Evolutionary conservation across 2,113 vertebrate species (phyloP), one percentile per base, ranked within the genome.

Genomic region (Coptodon rendalli): DNA sequence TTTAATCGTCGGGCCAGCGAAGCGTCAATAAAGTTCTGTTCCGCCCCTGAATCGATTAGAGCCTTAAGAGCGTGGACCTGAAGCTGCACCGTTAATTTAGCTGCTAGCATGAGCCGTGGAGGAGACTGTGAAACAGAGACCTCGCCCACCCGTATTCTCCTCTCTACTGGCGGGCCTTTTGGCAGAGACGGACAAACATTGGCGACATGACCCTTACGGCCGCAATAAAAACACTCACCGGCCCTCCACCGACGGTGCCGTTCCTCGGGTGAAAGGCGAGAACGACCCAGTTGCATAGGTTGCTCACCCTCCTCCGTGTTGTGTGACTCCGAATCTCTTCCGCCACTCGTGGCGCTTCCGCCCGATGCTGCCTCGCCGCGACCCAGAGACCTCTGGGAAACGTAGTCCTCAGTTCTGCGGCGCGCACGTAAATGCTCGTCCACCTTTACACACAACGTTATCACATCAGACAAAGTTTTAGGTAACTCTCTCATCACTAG

Each of bases 1-100:
- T 52, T 19, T 0, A 52, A 52, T 2, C 2, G 0, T 52, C 0
- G 3, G 50, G 1, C 1, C 50, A 52, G 50, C 8, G 0, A 52
- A 3, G 4, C 17, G 1, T 52, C 17, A 52, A 52, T 9, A 50
- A 2, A 50, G 3, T 52, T 52, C 0, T 9, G 8, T 52, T 52
- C 50, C 0, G 2, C 17, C 5, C 19, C 19, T 53, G 5, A 53
- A 6, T 53, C 50, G 0, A n/a, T 53, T n/a, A 53, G 19, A 53
- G 5, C 19, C 1, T 53, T 53, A 1, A 53, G 50, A 53, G 3
- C 1, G 5, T 53, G 19, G 50, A n/a, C 50, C 50, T n/a, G 19
- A 10, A 53, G 19, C 52, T 22, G 52, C 3, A n/a, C 9, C 3
- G 0, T 53, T 53, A 53, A 6, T 3, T 6, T 53, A 34, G 31